Evolutionary conservation across 2,888 invertebrate genomes (phyloP).

Genomic region (Siphonodentalium dalli): DNA sequence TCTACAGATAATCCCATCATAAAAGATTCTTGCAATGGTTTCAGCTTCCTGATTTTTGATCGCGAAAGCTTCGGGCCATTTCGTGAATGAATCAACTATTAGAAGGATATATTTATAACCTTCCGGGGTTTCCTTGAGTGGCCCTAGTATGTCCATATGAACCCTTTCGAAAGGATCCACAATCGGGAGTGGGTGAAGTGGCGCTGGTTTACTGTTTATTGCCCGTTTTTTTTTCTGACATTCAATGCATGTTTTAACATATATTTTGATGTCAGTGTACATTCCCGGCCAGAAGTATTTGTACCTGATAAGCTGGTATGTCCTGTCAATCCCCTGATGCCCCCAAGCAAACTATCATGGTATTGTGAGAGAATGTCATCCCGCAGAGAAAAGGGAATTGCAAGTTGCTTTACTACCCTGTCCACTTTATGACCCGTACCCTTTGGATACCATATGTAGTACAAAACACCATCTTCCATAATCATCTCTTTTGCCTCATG

Average conservation of each 20-base stretch:
- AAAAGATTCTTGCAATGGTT: conserved; percentile 1
- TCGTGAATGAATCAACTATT: neutral
- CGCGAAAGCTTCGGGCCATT: neutral
- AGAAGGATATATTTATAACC: neutral
- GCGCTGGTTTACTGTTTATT: neutral
- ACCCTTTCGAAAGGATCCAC: neutral
- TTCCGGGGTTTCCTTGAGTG: neutral
- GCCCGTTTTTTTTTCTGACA: neutral
- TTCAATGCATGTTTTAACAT: neutral
- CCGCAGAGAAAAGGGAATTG: neutral
- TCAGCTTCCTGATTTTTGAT: conserved; percentile 1
- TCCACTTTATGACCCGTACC: conserved; percentile 11
- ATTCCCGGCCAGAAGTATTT: conserved; percentile 2
- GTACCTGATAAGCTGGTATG: neutral
- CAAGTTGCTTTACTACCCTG: conserved; percentile 13
- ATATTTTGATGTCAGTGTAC: neutral
- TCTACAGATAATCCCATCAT: neutral
- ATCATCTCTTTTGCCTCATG: conserved; percentile 13
- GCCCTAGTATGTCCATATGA: neutral
- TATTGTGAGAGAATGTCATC: neutral
- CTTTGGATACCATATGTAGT: conserved; percentile 14
- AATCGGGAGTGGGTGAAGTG: neutral
- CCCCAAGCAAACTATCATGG: conserved; percentile 1
- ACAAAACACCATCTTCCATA: conserved; percentile 10
- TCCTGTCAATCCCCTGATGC: conserved; percentile 1